These are phyloP conservation scores for Characodon lateralis DNA, from an alignment of 2,797 vertebrate genomes.

Conservation along the genomic window DNA sequence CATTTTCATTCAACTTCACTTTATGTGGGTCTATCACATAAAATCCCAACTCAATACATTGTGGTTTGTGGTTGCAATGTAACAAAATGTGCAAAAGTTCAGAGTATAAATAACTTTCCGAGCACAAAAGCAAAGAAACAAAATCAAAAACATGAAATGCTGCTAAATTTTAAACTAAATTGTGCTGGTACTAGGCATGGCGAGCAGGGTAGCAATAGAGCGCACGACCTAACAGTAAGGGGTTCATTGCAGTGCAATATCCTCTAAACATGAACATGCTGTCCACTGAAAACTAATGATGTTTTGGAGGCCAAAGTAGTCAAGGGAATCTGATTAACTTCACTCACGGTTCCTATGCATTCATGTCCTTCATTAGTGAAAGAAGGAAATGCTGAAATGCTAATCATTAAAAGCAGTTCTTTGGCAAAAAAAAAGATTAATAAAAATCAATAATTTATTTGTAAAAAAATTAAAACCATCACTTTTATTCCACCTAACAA, in stretches of 20 bases:
- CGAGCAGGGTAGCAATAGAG: too few species aligned
- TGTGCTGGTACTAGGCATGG: background rate
- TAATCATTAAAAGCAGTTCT: conserved; percentile 1
- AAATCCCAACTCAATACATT: background rate
- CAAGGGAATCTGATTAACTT: conserved; percentile 14
- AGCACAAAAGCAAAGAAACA: background rate
- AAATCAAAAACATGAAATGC: background rate
- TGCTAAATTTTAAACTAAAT: background rate
- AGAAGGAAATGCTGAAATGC: background rate
- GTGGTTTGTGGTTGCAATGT: background rate
- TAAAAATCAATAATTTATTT: background rate
- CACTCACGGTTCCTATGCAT: conserved; percentile 7
- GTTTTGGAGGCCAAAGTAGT: conserved; percentile 14
- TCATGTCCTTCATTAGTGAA: conserved; percentile 1
- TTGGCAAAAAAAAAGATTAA: background rate
- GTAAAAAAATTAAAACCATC: background rate
- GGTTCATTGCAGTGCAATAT: background rate
- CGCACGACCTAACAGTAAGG: too few species aligned
- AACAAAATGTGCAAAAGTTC: background rate
- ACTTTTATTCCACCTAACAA: background rate
- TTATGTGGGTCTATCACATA: background rate
- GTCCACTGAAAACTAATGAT: conserved; percentile 14
- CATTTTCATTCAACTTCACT: background rate
- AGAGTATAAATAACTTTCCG: background rate
- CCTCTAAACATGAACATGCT: background rate